Percentiles rank a stretch among this genome's conserved stretches.
Evolutionary conservation across 2,797 vertebrate genomes (phyloP).

Genomic region (Myotis daubentonii): DNA sequence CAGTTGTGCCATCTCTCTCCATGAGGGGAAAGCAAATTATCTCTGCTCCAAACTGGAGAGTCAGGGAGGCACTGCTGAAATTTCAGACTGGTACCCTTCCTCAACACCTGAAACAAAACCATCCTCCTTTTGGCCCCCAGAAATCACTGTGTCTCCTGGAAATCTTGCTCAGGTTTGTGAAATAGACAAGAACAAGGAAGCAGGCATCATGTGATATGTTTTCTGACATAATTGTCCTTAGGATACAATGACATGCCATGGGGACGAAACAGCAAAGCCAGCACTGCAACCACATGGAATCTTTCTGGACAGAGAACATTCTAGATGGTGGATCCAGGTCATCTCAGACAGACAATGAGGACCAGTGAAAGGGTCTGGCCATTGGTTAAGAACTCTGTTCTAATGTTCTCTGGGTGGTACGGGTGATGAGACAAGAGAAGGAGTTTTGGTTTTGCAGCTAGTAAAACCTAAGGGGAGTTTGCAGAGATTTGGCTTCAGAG

Average conservation of each 20-base stretch:
- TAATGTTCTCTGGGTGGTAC: neutral
- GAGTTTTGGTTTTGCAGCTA: constrained; percentile 24
- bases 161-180: constrained; percentile 77
- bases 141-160: constrained; percentile 60
- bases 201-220: constrained; percentile 54
- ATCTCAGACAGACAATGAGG: constrained; percentile 79
- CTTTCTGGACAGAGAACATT: constrained; percentile 74
- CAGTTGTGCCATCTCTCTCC: constrained; percentile 34
- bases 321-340: constrained; percentile 69
- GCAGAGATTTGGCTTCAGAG: constrained; percentile 11
- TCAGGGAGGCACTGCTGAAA: neutral
- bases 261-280: constrained; percentile 73
- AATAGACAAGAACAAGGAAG: constrained; percentile 63
- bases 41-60: constrained; percentile 6
- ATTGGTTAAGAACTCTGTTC: neutral
- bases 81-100: neutral
- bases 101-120: constrained; percentile 37
- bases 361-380: constrained; percentile 83
- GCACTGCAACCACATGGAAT: constrained; percentile 66
- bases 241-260: constrained; percentile 67
- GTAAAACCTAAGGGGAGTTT: neutral
- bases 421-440: neutral
- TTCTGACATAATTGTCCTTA: constrained; percentile 49
- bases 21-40: constrained; percentile 47
- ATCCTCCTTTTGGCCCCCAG: constrained; percentile 27